Percentiles rank a stretch among this genome's conserved stretches.
These are phyloP conservation scores for Ceriagrion tenellum DNA, from an alignment of 2,888 invertebrate species.

Conservation along the genomic window DNA sequence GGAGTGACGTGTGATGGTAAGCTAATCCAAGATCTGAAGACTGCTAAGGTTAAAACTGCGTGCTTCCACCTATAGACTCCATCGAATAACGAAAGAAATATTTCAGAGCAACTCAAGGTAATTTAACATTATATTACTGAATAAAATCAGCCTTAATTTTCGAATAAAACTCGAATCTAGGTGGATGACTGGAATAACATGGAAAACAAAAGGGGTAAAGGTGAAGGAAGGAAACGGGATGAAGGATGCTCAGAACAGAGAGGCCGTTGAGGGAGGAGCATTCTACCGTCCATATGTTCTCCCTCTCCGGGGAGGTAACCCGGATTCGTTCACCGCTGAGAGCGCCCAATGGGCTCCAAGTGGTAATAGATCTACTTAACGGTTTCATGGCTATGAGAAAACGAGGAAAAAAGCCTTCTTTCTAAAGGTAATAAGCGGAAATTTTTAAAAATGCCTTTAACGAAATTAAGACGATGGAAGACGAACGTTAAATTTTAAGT, in stretches of 20 bases:
- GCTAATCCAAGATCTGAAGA: too few species aligned
- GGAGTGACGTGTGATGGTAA: too few species aligned
- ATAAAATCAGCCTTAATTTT: background rate
- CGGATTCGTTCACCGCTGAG: slow-evolving; percentile 4
- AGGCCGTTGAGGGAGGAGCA: background rate
- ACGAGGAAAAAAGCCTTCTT: background rate
- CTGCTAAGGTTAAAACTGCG: too few species aligned
- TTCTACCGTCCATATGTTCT: background rate
- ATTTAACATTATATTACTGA: background rate
- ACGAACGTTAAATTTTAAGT: too few species aligned
- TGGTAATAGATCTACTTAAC: slow-evolving; percentile 34
- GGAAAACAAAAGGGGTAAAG: background rate
- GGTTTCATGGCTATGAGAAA: slow-evolving; percentile 11
- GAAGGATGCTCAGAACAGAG: background rate
- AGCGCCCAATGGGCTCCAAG: background rate
- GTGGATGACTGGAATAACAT: background rate
- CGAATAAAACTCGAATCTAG: background rate
- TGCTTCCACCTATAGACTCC: too few species aligned
- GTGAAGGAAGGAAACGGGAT: background rate
- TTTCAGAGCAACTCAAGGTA: background rate
- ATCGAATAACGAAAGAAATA: background rate
- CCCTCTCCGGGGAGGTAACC: background rate
- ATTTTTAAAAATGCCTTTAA: background rate
- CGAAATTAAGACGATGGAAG: background rate
- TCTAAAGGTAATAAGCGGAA: background rate